Conservation (phyloP, 2,888 invertebrate species). For the Cataglyphis albicans region DNA sequence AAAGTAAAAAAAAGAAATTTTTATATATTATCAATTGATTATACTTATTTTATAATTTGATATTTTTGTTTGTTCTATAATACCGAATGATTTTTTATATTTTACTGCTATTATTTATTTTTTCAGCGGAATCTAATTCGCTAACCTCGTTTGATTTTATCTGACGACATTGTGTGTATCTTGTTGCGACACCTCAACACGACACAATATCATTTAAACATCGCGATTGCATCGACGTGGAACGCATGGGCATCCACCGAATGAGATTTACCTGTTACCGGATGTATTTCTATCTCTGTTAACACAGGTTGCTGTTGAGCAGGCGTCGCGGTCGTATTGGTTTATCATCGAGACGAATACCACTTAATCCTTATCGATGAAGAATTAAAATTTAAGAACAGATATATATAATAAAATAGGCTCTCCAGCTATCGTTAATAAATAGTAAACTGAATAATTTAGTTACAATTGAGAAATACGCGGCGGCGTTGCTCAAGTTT, state of each 20-base stretch:
- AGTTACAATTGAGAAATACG: conserved; percentile 61
- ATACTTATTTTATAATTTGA: background rate
- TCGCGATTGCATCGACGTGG: conserved; percentile 64
- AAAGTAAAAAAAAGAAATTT: background rate
- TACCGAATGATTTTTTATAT: background rate
- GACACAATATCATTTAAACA: conserved; percentile 68
- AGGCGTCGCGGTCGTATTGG: conserved; percentile 46
- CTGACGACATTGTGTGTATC: conserved; percentile 30
- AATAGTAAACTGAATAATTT: conserved; percentile 60
- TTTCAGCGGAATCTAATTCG: conserved; percentile 10
- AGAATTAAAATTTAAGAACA: conserved; percentile 36
- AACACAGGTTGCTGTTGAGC: conserved; percentile 67
- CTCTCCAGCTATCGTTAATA: conserved; percentile 59
- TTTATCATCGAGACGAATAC: background rate
- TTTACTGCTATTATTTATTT: conserved; percentile 17
- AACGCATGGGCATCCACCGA: conserved; percentile 69
- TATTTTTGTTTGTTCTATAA: background rate
- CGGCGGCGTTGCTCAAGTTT: conserved; percentile 48
- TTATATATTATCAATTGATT: background rate
- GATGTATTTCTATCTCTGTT: conserved; percentile 77
- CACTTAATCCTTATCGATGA: background rate
- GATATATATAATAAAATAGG: background rate
- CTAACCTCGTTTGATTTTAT: conserved; percentile 44
- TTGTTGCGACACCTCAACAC: conserved; percentile 66
- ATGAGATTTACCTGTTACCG: conserved; percentile 75